phyloP scores from a whole-genome alignment of 2,113 vertebrate species.

The Anarrhichthys ocellatus region DNA sequence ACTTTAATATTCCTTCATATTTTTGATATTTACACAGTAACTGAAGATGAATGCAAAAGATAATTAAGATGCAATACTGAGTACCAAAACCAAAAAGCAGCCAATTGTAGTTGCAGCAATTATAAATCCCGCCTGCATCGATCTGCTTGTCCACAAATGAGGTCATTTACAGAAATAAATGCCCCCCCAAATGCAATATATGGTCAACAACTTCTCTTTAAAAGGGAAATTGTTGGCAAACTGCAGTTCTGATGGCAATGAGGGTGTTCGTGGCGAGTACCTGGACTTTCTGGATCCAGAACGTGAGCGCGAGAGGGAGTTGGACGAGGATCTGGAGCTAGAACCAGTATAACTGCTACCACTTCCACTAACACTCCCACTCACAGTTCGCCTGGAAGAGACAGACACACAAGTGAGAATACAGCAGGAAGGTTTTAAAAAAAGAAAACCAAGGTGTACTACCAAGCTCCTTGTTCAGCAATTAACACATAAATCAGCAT shows the following conservation, averaged over 20 bases:
- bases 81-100: neutral
- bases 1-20: neutral
- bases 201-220: neutral
- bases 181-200: neutral
- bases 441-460: neutral
- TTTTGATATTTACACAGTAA: neutral
- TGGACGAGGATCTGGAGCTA: conserved; percentile 91
- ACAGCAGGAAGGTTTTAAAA: neutral
- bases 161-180: neutral
- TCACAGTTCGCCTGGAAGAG: conserved; percentile 87
- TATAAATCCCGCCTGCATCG: neutral
- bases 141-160: neutral
- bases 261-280: conserved; percentile 59
- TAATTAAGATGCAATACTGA: neutral
- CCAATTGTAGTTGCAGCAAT: neutral
- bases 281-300: conserved; percentile 91
- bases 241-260: neutral
- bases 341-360: conserved; percentile 95
- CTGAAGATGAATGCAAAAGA: neutral
- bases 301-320: conserved; percentile 87
- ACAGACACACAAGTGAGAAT: conserved; percentile 21
- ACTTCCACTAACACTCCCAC: conserved; percentile 91
- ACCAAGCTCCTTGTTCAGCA: neutral
- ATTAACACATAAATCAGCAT: neutral
- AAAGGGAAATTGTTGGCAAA: neutral